Evolutionary conservation across 92 coral and sea anemone species (phyloP).

Genomic region (Porites cylindrica): DNA sequence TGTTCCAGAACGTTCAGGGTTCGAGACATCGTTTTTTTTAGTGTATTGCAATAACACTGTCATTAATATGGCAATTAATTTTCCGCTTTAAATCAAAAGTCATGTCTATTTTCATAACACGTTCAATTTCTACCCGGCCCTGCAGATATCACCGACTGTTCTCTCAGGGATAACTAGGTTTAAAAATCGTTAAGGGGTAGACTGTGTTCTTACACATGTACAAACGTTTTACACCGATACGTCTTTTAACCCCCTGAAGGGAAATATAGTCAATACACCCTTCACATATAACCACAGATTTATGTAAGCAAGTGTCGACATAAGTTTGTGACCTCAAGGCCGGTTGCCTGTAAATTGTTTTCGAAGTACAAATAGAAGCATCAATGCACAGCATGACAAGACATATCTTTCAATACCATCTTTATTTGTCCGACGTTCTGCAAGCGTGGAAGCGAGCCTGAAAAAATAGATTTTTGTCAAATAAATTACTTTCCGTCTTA

Average conservation of each 20-base stretch:
- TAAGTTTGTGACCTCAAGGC: conserved; percentile 12
- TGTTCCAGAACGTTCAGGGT: conserved; percentile 6
- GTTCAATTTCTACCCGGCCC: conserved; percentile 6
- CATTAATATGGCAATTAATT: conserved; percentile 10
- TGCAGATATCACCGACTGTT: not conserved
- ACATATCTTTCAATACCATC: conserved; percentile 28
- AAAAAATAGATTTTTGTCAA: conserved; percentile 38
- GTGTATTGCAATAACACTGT: not conserved
- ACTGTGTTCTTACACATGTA: not conserved
- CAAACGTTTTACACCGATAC: not conserved
- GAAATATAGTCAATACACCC: not conserved
- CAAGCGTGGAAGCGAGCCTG: conserved; percentile 42
- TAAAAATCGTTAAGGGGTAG: not conserved
- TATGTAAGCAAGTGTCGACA: conserved; percentile 33
- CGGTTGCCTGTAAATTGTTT: conserved; percentile 13
- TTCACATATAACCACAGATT: conserved; percentile 3
- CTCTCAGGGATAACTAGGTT: too few species aligned
- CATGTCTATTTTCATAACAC: not conserved
- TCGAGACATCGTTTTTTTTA: not conserved
- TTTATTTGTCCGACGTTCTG: conserved; percentile 33
- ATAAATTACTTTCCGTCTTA: conserved; percentile 39
- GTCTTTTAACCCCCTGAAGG: conserved; percentile 11
- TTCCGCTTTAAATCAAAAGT: conserved; percentile 3
- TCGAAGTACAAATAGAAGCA: conserved; percentile 25
- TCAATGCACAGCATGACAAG: not conserved